Evolutionary conservation across 2,888 invertebrate species (phyloP), one percentile per base, ranked within the genome.

Genomic region (Rotaria socialis): DNA sequence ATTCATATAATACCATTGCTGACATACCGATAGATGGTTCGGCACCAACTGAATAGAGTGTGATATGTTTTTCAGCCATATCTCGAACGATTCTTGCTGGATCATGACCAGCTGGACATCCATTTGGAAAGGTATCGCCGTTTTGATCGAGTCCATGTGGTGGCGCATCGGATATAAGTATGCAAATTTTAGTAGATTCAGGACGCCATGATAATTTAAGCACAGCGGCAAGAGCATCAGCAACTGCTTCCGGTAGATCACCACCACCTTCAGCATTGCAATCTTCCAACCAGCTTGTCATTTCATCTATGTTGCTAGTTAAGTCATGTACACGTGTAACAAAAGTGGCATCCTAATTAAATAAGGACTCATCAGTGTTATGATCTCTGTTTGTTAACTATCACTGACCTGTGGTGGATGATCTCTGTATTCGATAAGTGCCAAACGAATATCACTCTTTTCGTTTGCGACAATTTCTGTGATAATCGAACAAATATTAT

Each of bases 401-500:
- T 14, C 14, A 52, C 50, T 52, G 3, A 52, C 90, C 86, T 90
- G 89, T 10, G 90, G 90, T 7, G 90, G 90, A 84, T 90, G 90
- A 87, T 90, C 90, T 7, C 90, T 87, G 84, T 90, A 90, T 87
- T 90, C 90, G 24, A 90, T 89, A 35, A 90, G 87, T 11, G 90
- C 89, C 84, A 90, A 87, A n/a, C 88, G 88, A n/a, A 90, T 88
- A 86, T 90, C 89, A 85, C 89, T 88, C 58, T 89, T 89, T 86
- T 90, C 90, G 58, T 88, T 88, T 8, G 89, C 88, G 11, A 90
- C 89, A 47, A 90, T 90, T 60, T 89, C 89, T 75, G 90, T 89
- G 14, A 89, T 89, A 86, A 90, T 90, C 56, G 87, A 88, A 27
- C 89, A 88, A 85, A 90, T 89, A 87, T 89, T 90, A 85, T 89